Evolutionary conservation across 2,888 invertebrate species (phyloP), one percentile per base, ranked within the genome.

Genomic region (Itoplectis maculator): DNA sequence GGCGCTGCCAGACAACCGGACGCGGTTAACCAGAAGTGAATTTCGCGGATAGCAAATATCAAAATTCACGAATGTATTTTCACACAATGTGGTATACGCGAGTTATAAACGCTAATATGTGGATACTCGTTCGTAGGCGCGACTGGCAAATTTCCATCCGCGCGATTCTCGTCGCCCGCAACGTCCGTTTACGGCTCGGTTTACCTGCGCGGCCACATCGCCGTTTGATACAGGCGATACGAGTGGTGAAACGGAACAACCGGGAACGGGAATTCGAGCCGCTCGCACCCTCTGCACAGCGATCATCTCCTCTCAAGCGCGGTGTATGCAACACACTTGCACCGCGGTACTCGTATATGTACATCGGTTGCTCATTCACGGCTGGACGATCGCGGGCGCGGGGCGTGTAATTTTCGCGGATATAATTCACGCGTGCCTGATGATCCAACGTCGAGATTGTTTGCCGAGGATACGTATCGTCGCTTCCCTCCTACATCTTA

Each of bases 391-490:
- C 47, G 2, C 29, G 15, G 23, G 3, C 23, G 20, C 56, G n/a
- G 8, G 56, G 56, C 56, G 29, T 70, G 54, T 54, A 70, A 70
- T 70, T 54, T n/a, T 70, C 15, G 23, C 9, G 56, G 42, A 56
- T 70, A 70, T 70, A 56, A 70, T 70, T 56, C 56, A 56, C 70
- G 40, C 70, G 70, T 9, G 37, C 18, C 40, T 40, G 40, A 61
- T 40, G 61, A 70, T 56, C 23, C 54, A 56, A 56, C 70, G 56
- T 23, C 56, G 56, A 70, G 61, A 61, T 61, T 70, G 70, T 70
- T 70, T 70, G 70, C 23, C 70, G 23, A 70, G 54, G 70, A 56
- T 54, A n/a, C 40, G 40, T 15, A 45, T 37, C 5, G 37, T 56
- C 29, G 54, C 20, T 40, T 29, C 5, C 56, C 29, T 70, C n/a